Evolutionary conservation across 2,888 invertebrate genomes (phyloP).

Genomic region (Sarcophaga variegata): DNA sequence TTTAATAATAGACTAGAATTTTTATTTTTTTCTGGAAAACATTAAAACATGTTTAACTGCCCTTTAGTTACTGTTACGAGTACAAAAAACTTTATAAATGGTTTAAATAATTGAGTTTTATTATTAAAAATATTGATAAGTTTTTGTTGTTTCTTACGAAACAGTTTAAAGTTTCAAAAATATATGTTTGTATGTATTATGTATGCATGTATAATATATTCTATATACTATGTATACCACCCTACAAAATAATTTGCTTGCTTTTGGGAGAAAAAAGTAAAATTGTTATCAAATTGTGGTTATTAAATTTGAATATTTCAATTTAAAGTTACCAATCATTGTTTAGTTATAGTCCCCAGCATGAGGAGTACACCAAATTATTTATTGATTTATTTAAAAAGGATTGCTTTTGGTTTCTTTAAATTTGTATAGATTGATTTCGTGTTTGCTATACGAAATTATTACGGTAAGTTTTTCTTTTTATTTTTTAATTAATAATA

Average conservation of each 20-base stretch:
- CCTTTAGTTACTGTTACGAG: no score
- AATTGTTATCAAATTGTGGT: no score
- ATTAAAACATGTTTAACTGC: no score
- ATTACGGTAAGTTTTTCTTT: conserved; percentile 28
- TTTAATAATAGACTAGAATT: no score
- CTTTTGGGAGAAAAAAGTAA: no score
- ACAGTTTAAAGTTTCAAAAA: not conserved
- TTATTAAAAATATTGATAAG: no score
- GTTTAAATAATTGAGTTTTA: no score
- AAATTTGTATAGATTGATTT: conserved; percentile 41
- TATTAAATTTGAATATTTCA: no score
- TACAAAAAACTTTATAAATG: no score
- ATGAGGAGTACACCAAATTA: not conserved
- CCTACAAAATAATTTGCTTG: no score
- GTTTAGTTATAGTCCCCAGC: not conserved
- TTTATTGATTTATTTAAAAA: conserved; percentile 27
- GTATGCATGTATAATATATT: not conserved
- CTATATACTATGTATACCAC: not conserved
- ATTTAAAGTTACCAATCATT: not conserved
- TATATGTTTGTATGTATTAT: not conserved
- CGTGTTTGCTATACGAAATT: conserved; percentile 43
- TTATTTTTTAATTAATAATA: conserved; percentile 18
- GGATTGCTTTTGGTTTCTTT: conserved; percentile 58
- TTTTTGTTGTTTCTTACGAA: no score
- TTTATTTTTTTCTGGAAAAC: no score